These are phyloP conservation scores for Gyrodactylus salaris DNA, from an alignment of 1,140 invertebrate genomes.

Conservation along the genomic window DNA sequence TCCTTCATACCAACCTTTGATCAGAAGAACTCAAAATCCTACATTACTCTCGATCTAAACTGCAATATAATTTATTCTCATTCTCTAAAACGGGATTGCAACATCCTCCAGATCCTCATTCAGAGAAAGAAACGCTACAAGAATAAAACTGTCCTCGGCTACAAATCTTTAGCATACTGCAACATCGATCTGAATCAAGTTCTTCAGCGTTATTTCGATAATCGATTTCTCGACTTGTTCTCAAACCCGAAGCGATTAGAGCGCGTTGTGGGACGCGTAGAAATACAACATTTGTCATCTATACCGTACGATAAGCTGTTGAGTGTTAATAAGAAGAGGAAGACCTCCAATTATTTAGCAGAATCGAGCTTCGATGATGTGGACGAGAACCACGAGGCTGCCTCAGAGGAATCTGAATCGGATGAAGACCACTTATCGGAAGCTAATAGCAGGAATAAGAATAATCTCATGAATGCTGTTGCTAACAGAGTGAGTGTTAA, in stretches of 20 bases:
- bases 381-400: not conserved
- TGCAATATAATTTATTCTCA: conserved; percentile 42
- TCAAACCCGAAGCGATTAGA: not conserved
- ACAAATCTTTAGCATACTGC: conserved; percentile 78
- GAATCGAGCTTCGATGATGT: not conserved
- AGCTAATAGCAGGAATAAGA: not conserved
- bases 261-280: not conserved
- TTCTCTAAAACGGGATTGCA: conserved; percentile 75
- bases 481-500: conserved; percentile 6
- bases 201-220: not conserved
- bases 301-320: not conserved
- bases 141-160: conserved; percentile 83
- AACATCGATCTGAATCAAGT: conserved; percentile 78
- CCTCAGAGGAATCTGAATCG: not conserved
- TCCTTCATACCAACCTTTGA: not conserved
- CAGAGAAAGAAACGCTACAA: conserved; percentile 84
- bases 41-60: not conserved
- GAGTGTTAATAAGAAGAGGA: not conserved
- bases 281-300: not conserved
- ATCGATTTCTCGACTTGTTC: not conserved
- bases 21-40: not conserved
- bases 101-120: conserved; percentile 51
- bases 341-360: not conserved
- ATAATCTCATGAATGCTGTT: not conserved
- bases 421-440: not conserved